A percentile compares a stretch with the other conserved stretches of the same genome.
phyloP scores from a whole-genome alignment of 2,797 vertebrate genomes.

The Chaunax sp. region DNA sequence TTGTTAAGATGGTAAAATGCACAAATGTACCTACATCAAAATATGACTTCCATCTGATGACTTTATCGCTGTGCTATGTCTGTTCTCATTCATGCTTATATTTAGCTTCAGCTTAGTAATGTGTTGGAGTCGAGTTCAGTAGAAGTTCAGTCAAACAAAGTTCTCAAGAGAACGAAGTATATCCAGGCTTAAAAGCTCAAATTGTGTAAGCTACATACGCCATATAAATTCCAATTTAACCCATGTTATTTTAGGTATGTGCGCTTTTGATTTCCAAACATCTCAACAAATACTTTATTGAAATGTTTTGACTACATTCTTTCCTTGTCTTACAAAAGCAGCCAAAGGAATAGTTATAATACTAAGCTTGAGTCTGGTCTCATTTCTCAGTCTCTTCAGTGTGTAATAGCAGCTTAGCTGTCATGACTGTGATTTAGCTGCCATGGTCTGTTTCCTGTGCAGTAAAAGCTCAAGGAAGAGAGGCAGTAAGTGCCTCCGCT shows the following conservation, averaged over 20 bases:
- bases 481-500: conserved; percentile 15
- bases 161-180: neutral
- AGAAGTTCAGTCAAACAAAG: conserved; percentile 19
- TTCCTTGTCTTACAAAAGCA: conserved; percentile 13
- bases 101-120: conserved; percentile 30
- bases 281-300: conserved; percentile 11
- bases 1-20: neutral
- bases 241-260: neutral
- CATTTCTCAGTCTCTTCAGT: conserved; percentile 21
- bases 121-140: conserved; percentile 17
- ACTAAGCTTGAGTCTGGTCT: conserved; percentile 17
- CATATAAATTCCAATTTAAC: neutral
- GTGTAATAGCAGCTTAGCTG: conserved; percentile 43
- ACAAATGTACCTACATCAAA: neutral
- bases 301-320: neutral
- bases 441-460: conserved; percentile 53
- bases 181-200: neutral
- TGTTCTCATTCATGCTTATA: conserved; percentile 12
- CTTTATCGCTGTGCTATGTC: conserved; percentile 12
- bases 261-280: conserved; percentile 6
- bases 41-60: conserved; percentile 3
- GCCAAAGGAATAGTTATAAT: neutral
- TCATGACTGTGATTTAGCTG: conserved; percentile 57
- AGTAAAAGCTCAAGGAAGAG: conserved; percentile 38
- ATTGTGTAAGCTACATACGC: neutral